These are phyloP conservation scores for Drosophila mettleri DNA, from an alignment of 2,888 invertebrate genomes.

Conservation along the genomic window DNA sequence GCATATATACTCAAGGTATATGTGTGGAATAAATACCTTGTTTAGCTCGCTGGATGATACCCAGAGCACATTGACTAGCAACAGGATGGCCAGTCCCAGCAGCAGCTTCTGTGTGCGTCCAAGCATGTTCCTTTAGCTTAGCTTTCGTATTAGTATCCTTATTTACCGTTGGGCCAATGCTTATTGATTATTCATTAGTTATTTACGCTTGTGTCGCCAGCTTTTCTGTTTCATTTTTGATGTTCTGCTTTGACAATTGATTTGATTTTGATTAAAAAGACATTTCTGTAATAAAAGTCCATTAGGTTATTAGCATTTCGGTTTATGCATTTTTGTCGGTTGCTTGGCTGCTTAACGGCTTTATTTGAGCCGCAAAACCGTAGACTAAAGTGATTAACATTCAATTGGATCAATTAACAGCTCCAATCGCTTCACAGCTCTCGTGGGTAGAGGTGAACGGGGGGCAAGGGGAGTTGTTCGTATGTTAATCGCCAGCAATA, in stretches of 20 bases:
- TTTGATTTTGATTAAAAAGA: not conserved
- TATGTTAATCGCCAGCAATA: conserved; percentile 33
- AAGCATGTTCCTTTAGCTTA: conserved; percentile 71
- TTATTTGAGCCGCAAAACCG: conserved; percentile 16
- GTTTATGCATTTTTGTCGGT: not conserved
- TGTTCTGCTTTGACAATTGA: not conserved
- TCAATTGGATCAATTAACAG: conserved; percentile 50
- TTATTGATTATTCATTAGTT: conserved; percentile 22
- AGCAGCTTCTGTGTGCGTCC: conserved; percentile 90
- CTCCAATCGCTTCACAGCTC: conserved; percentile 19
- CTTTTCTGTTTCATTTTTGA: conserved; percentile 70
- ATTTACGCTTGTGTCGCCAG: conserved; percentile 76
- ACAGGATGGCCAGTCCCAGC: conserved; percentile 93
- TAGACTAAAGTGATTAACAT: conserved; percentile 53
- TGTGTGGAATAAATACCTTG: conserved; percentile 88
- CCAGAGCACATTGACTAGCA: conserved; percentile 98
- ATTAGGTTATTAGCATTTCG: not conserved
- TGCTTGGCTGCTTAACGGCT: not conserved
- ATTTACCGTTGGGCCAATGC: conserved; percentile 20
- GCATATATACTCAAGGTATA: not conserved
- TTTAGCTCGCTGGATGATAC: conserved; percentile 97
- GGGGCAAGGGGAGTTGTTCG: not conserved
- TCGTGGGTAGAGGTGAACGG: not conserved
- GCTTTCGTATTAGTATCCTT: conserved; percentile 9
- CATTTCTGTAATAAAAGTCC: conserved; percentile 35